Evolutionary conservation across 2,888 invertebrate genomes (phyloP).

Genomic region (Pyrocoelia pectoralis): DNA sequence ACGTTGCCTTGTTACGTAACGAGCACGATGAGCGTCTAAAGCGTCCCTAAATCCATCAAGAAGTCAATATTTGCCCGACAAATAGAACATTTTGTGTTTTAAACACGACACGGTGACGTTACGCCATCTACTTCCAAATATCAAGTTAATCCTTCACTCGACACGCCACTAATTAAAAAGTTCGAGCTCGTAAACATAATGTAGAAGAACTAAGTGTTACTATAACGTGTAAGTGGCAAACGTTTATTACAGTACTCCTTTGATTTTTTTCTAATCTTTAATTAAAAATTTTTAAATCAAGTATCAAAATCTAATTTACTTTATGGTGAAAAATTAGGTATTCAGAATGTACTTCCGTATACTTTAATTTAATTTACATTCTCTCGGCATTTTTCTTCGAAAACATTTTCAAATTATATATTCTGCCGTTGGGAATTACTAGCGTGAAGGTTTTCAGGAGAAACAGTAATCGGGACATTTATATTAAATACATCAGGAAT

Average conservation of each 20-base stretch:
- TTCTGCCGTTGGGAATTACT: background rate
- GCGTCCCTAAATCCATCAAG: slow-evolving; percentile 29
- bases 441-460: no score
- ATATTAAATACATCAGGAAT: no score
- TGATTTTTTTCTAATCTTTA: slow-evolving; percentile 2
- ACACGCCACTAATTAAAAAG: slow-evolving; percentile 30
- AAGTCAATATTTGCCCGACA: slow-evolving; percentile 33
- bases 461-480: no score
- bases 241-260: background rate
- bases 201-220: slow-evolving; percentile 21
- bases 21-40: slow-evolving; percentile 25
- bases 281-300: slow-evolving; percentile 1
- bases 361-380: background rate
- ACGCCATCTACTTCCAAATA: slow-evolving; percentile 22
- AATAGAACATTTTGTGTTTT: slow-evolving; percentile 30
- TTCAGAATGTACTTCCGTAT: background rate
- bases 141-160: slow-evolving; percentile 20
- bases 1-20: slow-evolving; percentile 16
- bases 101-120: slow-evolving; percentile 13
- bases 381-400: background rate
- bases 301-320: background rate
- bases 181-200: slow-evolving; percentile 24
- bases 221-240: slow-evolving; percentile 9
- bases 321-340: background rate
- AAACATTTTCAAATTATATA: background rate